Base-by-base conservation (phyloP, 2,113 vertebrate species). In the Arenaria interpres region DNA sequence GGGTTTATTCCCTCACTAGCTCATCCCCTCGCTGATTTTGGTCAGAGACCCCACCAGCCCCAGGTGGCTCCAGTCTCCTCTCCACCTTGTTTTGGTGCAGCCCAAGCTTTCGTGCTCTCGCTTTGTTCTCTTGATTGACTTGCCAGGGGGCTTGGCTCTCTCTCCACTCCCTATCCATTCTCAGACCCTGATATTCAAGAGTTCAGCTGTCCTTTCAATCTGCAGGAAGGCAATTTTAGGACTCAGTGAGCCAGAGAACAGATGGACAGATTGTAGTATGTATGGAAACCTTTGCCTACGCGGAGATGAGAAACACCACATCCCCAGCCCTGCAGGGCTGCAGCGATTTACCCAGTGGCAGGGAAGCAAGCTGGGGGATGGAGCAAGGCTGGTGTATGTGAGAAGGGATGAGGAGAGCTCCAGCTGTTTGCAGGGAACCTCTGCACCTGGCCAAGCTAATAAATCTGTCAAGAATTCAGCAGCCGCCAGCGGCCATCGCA, bases 391-490 rank as follows among this genome's bases (percentile, higher is more conserved):
- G 91, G 33, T 51, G 10, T 3, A 10, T 12, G 22, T 60, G 77
- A 12, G 69, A 59, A 56, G 59, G 53, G 45, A 3, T 4, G 63
- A 59, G 75, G 12, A 64, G 67, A 96, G 85, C 75, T 93, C 54
- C 93, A 94, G 93, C 85, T 96, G 96, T 33, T 88, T 18, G 39
- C 66, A 83, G 87, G 62, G 78, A 67, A 54, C 54, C 59, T 59
- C 95, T 86, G 90, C 95, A 88, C 85, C 92, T 92, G 90, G 67
- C 10, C 88, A 84, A 3, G 35, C 79, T 59, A 4, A 56, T 60
- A 67, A 88, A 96, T 90, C 67, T 67, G 71, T 33, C 71, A 21
- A 16, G n/a, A 56, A 27, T 60, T 6, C 85, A 23, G 60, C 53
- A 56, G 89, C 45, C 33, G 9, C 39, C 45, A 19, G 9, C 12